Conservation (phyloP, 2,797 vertebrate species). For the Triplophysa bombifrons region DNA sequence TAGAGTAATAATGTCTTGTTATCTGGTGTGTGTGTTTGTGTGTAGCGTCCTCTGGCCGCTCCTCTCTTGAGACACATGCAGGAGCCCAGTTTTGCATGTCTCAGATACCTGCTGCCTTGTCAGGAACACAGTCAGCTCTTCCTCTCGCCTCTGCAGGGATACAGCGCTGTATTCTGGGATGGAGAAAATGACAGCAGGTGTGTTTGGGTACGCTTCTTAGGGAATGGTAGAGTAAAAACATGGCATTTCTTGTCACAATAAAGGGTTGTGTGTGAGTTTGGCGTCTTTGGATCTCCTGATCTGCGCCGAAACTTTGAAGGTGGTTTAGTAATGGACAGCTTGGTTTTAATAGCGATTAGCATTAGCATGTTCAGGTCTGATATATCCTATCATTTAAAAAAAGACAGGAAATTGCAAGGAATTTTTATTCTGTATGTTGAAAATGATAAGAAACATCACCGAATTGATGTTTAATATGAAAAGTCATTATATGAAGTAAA, state of each 20-base stretch:
- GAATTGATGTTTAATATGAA: too few species aligned
- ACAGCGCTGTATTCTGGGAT: slow-evolving; percentile 90
- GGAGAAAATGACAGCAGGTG: slow-evolving; percentile 87
- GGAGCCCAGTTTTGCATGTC: slow-evolving; percentile 89
- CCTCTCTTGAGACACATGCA: slow-evolving; percentile 89
- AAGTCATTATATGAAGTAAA: too few species aligned
- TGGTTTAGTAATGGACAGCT: background rate
- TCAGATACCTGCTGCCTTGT: slow-evolving; percentile 85
- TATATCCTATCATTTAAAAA: too few species aligned
- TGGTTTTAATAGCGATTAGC: background rate
- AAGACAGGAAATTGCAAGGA: too few species aligned
- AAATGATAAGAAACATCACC: too few species aligned
- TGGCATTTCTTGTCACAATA: background rate
- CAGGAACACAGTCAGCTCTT: slow-evolving; percentile 87
- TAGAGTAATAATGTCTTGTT: slow-evolving; percentile 1
- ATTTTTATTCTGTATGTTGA: too few species aligned
- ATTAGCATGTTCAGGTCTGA: background rate
- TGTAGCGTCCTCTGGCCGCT: slow-evolving; percentile 85
- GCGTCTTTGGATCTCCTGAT: background rate
- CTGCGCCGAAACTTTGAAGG: background rate
- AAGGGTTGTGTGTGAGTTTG: background rate
- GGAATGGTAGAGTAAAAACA: background rate
- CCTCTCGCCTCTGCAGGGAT: slow-evolving; percentile 83
- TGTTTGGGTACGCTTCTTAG: slow-evolving; percentile 17
- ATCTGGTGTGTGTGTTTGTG: slow-evolving; percentile 11